Base-by-base conservation (phyloP, 2,888 invertebrate genomes). In the Pterostichus niger region DNA sequence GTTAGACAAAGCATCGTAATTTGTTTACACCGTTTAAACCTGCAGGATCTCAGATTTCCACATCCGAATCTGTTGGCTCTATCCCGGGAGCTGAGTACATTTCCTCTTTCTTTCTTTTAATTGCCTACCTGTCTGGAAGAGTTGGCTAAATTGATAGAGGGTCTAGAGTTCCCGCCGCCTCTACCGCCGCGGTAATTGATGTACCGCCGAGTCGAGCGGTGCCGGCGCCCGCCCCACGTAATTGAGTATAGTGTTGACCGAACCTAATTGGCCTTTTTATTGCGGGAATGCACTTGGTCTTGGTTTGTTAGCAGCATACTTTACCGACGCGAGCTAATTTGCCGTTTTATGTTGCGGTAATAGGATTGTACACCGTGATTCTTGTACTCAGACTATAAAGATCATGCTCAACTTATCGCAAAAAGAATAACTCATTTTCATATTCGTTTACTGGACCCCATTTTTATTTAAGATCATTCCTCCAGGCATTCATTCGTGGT, bases 221-320 rank as follows among this genome's bases (percentile, higher is more conserved):
- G 59, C 59, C 31, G 10, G 64, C 64, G 40, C 6, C 40, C 40
- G 40, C 40, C 40, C 40, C 40, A 40, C 40, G 68, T 71, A 71
- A 71, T 71, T 71, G 68, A 71, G 68, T 71, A 71, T 40, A 71
- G 68, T 40, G 68, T 71, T 64, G 64, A 64, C 68, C 68, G 44
- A 71, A 44, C 68, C 68, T 80, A 80, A 80, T 80, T 80, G 83
- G 68, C 15, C 68, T 71, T 71, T 85, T 85, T 85, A 85, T 84
- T 84, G 75, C 84, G 61, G 33, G 76, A 82, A 78, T 71, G 79
- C 79, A 84, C 84, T 78, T 80, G 83, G 68, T 71, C 68, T 71
- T 71, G 68, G 68, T 71, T 71, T 71, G 68, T 71, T 71, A 71
- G 68, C 44, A n/a, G 33, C 33, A 49, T 49, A 49, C 49, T 40